Percentiles rank a stretch among this genome's conserved stretches.
Conservation (phyloP, 2,113 vertebrate genomes). For the Gasterosteus aculeatus region DNA sequence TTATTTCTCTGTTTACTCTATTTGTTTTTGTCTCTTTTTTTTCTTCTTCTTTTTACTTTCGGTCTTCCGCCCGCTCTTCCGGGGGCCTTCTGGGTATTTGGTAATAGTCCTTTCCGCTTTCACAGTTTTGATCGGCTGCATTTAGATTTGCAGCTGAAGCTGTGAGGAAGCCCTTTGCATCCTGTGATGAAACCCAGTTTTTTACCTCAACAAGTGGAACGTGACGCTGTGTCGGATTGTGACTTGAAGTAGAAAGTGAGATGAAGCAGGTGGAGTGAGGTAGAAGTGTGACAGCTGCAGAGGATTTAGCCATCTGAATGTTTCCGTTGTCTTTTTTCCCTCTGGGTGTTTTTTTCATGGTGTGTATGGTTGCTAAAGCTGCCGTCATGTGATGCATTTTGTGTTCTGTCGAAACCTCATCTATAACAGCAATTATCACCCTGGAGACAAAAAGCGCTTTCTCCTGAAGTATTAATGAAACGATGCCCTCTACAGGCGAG, state of each 20-base stretch:
- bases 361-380: background rate
- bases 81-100: too few species aligned
- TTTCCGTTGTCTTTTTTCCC: background rate
- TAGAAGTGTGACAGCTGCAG: background rate
- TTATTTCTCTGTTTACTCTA: background rate
- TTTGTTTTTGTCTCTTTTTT: background rate
- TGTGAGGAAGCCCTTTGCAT: background rate
- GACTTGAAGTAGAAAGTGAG: slow-evolving; percentile 9
- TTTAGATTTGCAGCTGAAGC: slow-evolving; percentile 7
- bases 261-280: background rate
- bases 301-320: slow-evolving; percentile 3
- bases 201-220: slow-evolving; percentile 16
- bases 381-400: background rate
- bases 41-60: background rate
- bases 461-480: slow-evolving; percentile 17
- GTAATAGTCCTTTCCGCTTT: background rate
- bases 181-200: slow-evolving; percentile 15
- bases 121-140: slow-evolving; percentile 23
- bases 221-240: slow-evolving; percentile 22
- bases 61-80: background rate
- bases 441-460: background rate
- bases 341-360: background rate
- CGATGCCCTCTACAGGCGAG: slow-evolving; percentile 35
- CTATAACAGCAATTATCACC: slow-evolving; percentile 13
- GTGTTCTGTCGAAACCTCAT: slow-evolving; percentile 2